Conservation (phyloP, 2,113 vertebrate genomes). For the Gallinago jamesoni region DNA sequence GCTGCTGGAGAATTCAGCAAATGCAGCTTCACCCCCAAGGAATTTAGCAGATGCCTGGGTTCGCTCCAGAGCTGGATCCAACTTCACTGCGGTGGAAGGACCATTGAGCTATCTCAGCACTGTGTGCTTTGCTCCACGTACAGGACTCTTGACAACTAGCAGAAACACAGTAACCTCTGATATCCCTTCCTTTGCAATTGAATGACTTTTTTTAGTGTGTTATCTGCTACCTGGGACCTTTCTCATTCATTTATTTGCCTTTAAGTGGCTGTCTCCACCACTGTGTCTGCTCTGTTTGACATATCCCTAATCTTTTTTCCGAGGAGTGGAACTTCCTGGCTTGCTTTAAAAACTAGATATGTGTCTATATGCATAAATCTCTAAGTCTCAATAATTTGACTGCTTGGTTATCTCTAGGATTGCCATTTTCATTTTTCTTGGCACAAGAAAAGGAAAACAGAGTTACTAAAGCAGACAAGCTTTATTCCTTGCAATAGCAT, state of each 20-base stretch:
- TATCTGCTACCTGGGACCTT: constrained; percentile 11
- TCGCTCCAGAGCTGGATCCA: background rate
- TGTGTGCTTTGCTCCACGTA: background rate
- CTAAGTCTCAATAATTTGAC: background rate
- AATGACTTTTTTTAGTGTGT: background rate
- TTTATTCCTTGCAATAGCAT: background rate
- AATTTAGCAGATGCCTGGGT: background rate
- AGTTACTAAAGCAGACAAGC: background rate
- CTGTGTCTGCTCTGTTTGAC: background rate
- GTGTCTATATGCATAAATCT: background rate
- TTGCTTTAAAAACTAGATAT: constrained; percentile 7
- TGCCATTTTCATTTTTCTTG: constrained; percentile 20
- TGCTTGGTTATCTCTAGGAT: background rate
- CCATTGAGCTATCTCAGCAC: background rate
- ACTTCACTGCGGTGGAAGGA: accelerated
- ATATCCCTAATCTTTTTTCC: constrained; percentile 43
- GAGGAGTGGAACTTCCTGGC: constrained; percentile 29
- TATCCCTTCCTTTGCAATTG: background rate
- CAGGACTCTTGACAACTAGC: background rate
- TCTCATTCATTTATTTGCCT: constrained; percentile 26
- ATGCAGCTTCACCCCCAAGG: background rate
- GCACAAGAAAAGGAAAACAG: background rate
- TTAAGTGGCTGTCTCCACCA: background rate
- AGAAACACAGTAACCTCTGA: background rate
- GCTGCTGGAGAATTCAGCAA: background rate